Evolutionary conservation across 2,888 invertebrate species (phyloP).

Genomic region (Endomychus coccineus): DNA sequence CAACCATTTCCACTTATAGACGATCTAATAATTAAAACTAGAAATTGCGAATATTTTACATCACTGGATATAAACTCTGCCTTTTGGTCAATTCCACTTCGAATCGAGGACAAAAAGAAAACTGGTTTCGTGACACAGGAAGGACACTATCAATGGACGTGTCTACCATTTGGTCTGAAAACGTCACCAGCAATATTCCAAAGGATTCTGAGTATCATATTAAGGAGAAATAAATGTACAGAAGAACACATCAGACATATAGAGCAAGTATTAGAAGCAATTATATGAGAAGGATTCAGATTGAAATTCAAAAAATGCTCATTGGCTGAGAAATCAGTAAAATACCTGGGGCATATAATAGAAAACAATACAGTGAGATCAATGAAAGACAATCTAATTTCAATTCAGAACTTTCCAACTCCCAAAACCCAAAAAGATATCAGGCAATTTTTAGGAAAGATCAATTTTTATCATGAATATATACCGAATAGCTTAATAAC

Average conservation of each 20-base stretch:
- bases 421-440: slow-evolving; percentile 18
- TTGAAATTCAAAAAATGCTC: slow-evolving; percentile 16
- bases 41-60: slow-evolving; percentile 32
- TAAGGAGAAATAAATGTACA: slow-evolving; percentile 19
- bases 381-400: slow-evolving; percentile 15
- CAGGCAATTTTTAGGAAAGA: slow-evolving; percentile 17
- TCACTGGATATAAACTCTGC: slow-evolving; percentile 35
- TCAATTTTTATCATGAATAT: slow-evolving; percentile 15
- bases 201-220: slow-evolving; percentile 17
- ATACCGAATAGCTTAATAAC: slow-evolving; percentile 12
- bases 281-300: slow-evolving; percentile 14
- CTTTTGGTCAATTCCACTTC: slow-evolving; percentile 35
- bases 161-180: slow-evolving; percentile 23
- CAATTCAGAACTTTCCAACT: slow-evolving; percentile 14
- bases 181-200: slow-evolving; percentile 23
- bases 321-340: slow-evolving; percentile 10
- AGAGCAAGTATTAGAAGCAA: slow-evolving; percentile 8
- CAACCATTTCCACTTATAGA: slow-evolving; percentile 33
- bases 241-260: slow-evolving; percentile 20
- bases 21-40: slow-evolving; percentile 30
- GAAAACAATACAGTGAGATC: slow-evolving; percentile 12
- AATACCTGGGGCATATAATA: slow-evolving; percentile 17
- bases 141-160: slow-evolving; percentile 23
- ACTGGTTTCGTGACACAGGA: slow-evolving; percentile 25
- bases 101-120: slow-evolving; percentile 31